Evolutionary conservation across 2,113 vertebrate genomes (phyloP).

Genomic region (Pseudopipra pipra): DNA sequence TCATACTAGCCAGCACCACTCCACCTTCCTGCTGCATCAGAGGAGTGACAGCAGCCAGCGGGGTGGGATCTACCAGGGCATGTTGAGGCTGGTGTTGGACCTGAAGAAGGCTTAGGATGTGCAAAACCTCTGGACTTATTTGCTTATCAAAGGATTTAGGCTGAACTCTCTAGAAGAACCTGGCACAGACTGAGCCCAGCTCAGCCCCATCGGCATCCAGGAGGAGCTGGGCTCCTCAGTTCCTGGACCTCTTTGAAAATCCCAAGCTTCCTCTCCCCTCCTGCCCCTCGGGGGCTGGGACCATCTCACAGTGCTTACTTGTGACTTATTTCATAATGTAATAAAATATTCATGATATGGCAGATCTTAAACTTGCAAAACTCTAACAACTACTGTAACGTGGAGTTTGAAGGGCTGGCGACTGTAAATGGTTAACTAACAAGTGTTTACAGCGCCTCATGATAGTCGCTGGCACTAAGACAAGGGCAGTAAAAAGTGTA

Average conservation of each 20-base stretch:
- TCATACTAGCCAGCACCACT: background rate
- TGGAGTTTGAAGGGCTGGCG: background rate
- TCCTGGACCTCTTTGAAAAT: background rate
- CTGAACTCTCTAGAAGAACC: background rate
- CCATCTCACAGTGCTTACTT: rapidly evolving
- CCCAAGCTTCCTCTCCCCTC: background rate
- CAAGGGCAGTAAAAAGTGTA: conserved; percentile 67
- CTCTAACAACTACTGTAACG: background rate
- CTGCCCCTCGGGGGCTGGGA: background rate
- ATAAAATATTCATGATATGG: background rate
- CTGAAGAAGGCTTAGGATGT: background rate
- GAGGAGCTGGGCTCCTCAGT: background rate
- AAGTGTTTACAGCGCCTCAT: conserved; percentile 15
- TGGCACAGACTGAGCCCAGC: background rate
- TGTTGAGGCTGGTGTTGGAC: background rate
- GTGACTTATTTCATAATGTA: background rate
- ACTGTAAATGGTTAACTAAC: conserved; percentile 41
- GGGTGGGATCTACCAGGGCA: background rate
- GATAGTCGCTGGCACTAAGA: conserved; percentile 52
- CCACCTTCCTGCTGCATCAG: background rate
- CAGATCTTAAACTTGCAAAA: background rate
- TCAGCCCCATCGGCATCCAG: background rate
- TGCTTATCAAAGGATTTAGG: background rate
- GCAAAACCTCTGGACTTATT: background rate
- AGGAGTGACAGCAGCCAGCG: background rate